Evolutionary conservation across 2,797 vertebrate species (phyloP), one percentile per base, ranked within the genome.

Genomic region (Hemitrygon akajei): DNA sequence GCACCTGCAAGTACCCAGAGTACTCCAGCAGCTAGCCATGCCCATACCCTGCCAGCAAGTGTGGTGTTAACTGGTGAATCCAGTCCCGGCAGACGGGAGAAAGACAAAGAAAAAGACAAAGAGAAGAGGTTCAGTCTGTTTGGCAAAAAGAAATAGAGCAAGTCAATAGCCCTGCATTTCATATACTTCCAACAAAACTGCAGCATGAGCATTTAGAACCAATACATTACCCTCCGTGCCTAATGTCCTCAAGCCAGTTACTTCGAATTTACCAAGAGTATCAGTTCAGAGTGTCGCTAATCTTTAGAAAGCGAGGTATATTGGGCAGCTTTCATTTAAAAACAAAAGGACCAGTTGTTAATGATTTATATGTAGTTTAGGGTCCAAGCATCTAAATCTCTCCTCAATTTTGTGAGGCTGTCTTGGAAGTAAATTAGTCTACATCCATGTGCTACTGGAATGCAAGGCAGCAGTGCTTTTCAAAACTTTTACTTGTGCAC

Each of bases 81-180:
- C 95, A 99, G 99, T 96, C 99, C 99, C 3, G 98, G 99, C 95
- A 99, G 98, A 95, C 96, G 98, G 76, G 99, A 99, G 96, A 99
- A 99, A 95, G 98, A 99, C 95, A 99, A 99, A 96, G 98, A 99
- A 95, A 96, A 96, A 94, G 96, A 96, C 95, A 98, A 98, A 94
- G 98, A 98, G 96, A 99, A 99, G 95, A 97, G 98, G 95, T 99
- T 99, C 97, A 99, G 98, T 96, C 97, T 99, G 95, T 99, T 99
- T 96, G 98, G 98, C 97, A 99, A 99, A 97, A 99, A 99, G 97
- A 99, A 99, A 96, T 99, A 98, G 97, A 96, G 27, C 93, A 93
- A 94, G 94, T 95, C 94, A 94, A 94, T 95, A 94, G 95, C 95
- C 47, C 95, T 97, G 96, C 95, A 97, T 96, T 97, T 97, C 96